A percentile compares a stretch with the other conserved stretches of the same genome.
phyloP scores from a whole-genome alignment of 2,888 invertebrate species.

The Yponomeuta sedellus region DNA sequence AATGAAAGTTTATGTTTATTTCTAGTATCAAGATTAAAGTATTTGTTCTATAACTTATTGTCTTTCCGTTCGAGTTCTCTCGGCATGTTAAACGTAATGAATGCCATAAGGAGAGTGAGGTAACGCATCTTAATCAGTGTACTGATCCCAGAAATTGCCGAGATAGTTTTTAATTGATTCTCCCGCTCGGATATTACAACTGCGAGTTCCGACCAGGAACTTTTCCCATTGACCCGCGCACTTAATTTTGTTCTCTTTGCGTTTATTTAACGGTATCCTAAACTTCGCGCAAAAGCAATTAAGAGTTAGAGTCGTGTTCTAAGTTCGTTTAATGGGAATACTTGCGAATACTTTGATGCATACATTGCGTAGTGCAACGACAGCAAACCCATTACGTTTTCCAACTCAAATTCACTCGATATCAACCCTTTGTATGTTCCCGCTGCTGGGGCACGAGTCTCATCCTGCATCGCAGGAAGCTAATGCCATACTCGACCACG shows the following conservation, averaged over 20 bases:
- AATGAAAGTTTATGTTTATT: too few relatives aligned
- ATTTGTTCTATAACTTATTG: too few relatives aligned
- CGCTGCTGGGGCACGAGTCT: too few relatives aligned
- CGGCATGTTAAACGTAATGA: background rate
- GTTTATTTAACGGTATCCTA: conserved; percentile 9
- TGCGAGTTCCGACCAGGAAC: conserved; percentile 13
- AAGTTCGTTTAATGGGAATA: background rate
- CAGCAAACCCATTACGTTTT: too few relatives aligned
- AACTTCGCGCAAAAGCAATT: conserved; percentile 14
- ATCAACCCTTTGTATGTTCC: too few relatives aligned
- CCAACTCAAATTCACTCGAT: too few relatives aligned
- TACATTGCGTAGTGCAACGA: too few relatives aligned
- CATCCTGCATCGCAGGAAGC: too few relatives aligned
- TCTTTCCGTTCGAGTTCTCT: background rate
- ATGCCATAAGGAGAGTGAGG: background rate
- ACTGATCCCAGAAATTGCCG: conserved; percentile 15
- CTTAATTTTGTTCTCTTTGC: conserved; percentile 15
- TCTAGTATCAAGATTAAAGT: too few relatives aligned
- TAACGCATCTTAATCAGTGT: background rate
- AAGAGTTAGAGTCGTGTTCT: conserved; percentile 8
- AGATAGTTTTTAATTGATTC: conserved; percentile 51
- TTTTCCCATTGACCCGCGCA: conserved; percentile 16
- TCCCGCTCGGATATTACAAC: conserved; percentile 22
- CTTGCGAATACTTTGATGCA: background rate
- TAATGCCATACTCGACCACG: too few relatives aligned